These are phyloP conservation scores for Adelosebastes latens DNA, from an alignment of 2,797 vertebrate genomes.

Conservation along the genomic window DNA sequence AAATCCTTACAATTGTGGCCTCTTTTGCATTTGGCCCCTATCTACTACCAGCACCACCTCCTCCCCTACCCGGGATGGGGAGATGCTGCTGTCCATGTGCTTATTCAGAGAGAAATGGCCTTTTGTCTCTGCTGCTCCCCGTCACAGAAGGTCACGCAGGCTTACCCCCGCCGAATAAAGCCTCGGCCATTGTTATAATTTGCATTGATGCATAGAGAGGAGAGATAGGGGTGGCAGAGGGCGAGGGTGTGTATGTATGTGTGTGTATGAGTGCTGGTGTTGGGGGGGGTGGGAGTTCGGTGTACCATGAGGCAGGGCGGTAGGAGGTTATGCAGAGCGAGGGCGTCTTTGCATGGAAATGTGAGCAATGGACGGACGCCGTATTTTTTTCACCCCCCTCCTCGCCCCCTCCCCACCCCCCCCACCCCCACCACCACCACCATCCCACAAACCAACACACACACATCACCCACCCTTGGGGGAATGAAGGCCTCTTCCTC, in stretches of 20 bases:
- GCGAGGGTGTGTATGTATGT: constrained; percentile 30
- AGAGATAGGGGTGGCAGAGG: constrained; percentile 60
- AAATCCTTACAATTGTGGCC: constrained; percentile 52
- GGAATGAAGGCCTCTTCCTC: constrained; percentile 46
- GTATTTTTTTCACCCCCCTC: constrained; percentile 81
- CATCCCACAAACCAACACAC: background rate
- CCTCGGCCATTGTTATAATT: constrained; percentile 86
- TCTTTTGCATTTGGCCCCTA: constrained; percentile 66
- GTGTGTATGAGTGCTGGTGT: background rate
- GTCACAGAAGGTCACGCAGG: constrained; percentile 85
- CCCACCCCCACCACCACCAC: background rate
- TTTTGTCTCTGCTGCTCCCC: constrained; percentile 82
- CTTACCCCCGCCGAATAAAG: constrained; percentile 83
- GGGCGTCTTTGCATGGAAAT: constrained; percentile 85
- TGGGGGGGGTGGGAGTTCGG: constrained; percentile 5
- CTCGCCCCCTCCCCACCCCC: background rate
- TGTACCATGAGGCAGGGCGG: constrained; percentile 61
- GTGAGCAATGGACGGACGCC: constrained; percentile 85
- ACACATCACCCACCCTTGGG: constrained; percentile 29
- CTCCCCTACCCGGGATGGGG: constrained; percentile 26
- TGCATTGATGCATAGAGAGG: constrained; percentile 85
- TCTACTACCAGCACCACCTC: constrained; percentile 12
- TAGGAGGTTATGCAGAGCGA: constrained; percentile 75
- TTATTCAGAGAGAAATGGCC: constrained; percentile 81
- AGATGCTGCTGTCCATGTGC: constrained; percentile 75